Evolutionary conservation across 2,888 invertebrate genomes (phyloP).

Genomic region (Trachelus tabidus): DNA sequence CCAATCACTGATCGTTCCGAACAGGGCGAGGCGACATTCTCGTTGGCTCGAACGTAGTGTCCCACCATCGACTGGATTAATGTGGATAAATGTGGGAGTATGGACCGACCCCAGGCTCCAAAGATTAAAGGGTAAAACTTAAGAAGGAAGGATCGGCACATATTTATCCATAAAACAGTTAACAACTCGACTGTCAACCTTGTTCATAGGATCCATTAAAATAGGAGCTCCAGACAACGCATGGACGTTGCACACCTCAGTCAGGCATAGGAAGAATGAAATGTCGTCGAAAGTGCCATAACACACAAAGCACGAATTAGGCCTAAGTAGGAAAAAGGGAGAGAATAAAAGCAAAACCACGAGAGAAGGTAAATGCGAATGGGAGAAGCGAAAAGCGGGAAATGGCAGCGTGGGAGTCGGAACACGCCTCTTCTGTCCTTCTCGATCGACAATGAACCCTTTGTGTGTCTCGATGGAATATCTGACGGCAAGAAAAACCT

Average conservation of each 20-base stretch:
- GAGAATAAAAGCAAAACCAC: constrained; percentile 13
- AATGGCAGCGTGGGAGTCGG: constrained; percentile 38
- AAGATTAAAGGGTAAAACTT: too few relatives aligned
- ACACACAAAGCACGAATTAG: constrained; percentile 16
- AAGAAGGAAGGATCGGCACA: too few relatives aligned
- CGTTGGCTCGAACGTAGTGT: too few relatives aligned
- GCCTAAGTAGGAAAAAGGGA: constrained; percentile 2
- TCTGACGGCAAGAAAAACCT: too few relatives aligned
- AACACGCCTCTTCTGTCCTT: constrained; percentile 25
- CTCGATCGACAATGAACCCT: constrained; percentile 33
- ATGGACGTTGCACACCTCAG: constrained; percentile 47
- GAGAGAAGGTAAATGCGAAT: not conserved
- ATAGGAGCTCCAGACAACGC: constrained; percentile 59
- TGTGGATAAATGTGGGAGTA: too few relatives aligned
- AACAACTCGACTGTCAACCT: constrained; percentile 16
- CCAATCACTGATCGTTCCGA: too few relatives aligned
- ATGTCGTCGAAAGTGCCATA: too few relatives aligned
- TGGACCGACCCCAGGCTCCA: too few relatives aligned
- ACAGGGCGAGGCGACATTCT: too few relatives aligned
- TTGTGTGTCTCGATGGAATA: not conserved
- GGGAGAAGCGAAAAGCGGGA: constrained; percentile 12
- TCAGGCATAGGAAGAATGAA: constrained; percentile 15
- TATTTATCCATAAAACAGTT: too few relatives aligned
- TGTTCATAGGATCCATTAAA: constrained; percentile 60
- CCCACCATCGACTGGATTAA: too few relatives aligned